phyloP scores from a whole-genome alignment of 2,113 vertebrate species.

The Halichoerus grypus region DNA sequence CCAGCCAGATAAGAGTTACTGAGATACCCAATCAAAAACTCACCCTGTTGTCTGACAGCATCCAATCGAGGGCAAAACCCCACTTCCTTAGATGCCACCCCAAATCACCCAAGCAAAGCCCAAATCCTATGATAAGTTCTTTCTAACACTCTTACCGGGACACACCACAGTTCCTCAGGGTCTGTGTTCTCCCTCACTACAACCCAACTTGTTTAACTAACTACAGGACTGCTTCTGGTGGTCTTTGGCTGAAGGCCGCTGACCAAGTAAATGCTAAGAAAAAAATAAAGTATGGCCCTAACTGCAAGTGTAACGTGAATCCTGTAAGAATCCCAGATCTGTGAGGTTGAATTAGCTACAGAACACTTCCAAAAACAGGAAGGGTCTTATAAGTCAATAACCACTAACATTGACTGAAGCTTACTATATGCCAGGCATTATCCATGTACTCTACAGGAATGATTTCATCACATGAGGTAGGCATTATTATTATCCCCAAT shows the following conservation, averaged over 20 bases:
- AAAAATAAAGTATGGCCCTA: too few relatives aligned
- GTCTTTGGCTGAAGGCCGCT: neutral
- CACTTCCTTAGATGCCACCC: neutral
- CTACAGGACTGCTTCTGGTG: neutral
- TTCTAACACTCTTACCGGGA: neutral
- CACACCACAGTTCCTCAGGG: fast-evolving
- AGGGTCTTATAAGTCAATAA: neutral
- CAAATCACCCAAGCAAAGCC: neutral
- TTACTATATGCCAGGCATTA: neutral
- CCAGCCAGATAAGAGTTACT: neutral
- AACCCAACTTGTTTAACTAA: neutral
- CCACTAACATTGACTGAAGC: neutral
- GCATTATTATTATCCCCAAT: neutral
- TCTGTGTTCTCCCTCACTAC: neutral
- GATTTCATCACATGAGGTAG: too few relatives aligned
- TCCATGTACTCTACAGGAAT: neutral
- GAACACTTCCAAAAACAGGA: neutral
- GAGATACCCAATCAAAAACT: neutral
- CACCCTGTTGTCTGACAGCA: neutral
- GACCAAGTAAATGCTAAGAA: neutral
- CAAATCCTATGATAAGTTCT: neutral
- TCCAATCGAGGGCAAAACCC: neutral
- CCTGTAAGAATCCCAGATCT: neutral
- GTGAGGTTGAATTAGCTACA: neutral
- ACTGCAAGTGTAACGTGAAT: neutral